Evolutionary conservation across 92 coral and sea anemone genomes (phyloP).

Genomic region (Zoanthus solanderi): DNA sequence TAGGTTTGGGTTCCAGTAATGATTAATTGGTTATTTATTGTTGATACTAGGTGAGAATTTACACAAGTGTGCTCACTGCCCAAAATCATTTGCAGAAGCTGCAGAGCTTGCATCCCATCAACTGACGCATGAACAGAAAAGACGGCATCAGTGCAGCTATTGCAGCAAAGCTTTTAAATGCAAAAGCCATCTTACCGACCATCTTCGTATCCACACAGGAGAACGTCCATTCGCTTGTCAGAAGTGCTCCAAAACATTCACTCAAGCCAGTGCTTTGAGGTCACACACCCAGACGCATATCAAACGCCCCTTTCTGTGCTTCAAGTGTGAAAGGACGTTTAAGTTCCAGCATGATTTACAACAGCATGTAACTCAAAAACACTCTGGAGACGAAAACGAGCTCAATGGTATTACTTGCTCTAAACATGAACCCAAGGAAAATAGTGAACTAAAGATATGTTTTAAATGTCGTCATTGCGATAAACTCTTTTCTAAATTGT

Average conservation of each 20-base stretch:
- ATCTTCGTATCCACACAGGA: constrained; percentile 44
- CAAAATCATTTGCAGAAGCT: constrained; percentile 4
- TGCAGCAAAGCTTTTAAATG: constrained; percentile 36
- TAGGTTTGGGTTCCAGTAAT: background rate
- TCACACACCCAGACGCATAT: constrained; percentile 23
- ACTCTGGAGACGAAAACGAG: background rate
- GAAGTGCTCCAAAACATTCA: constrained; percentile 22
- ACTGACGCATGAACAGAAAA: constrained; percentile 23
- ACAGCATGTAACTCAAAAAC: background rate
- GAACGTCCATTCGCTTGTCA: constrained; percentile 29
- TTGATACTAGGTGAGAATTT: background rate
- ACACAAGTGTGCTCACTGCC: constrained; percentile 20
- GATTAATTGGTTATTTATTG: background rate
- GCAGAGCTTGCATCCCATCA: background rate
- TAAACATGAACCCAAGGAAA: background rate
- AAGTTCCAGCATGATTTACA: background rate
- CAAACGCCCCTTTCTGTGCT: constrained; percentile 32
- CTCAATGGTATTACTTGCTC: background rate
- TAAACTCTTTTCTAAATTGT: constrained; percentile 5
- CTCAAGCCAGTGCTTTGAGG: constrained; percentile 33
- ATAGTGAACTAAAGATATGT: background rate
- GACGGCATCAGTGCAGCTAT: constrained; percentile 35
- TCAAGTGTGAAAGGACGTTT: constrained; percentile 34
- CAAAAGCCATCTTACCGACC: constrained; percentile 38
- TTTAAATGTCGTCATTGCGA: constrained; percentile 9